Base-by-base conservation (phyloP, 2,888 invertebrate species). In the Acronicta alni region DNA sequence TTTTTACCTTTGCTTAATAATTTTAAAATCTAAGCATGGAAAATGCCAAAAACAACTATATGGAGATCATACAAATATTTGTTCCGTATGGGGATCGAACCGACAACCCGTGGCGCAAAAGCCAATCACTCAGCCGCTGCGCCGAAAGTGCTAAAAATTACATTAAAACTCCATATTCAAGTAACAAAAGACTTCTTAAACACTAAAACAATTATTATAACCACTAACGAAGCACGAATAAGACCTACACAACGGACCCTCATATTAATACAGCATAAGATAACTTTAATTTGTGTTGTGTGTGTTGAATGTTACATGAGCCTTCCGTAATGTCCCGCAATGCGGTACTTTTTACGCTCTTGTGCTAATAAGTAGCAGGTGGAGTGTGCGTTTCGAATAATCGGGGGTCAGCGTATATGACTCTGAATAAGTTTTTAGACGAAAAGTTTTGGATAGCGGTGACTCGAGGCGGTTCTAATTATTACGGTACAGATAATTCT, bases 281-380 rank as follows among this genome's bases (percentile, higher is more conserved):
- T 83, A 77, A 77, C 77, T 82, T 80, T 79, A 83, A 83, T 83
- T 83, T 81, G 69, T 72, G 67, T 70, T 76, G 72, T 75, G 74
- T 75, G 75, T 67, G 68, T 61, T 82, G 82, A 83, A 83, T 83
- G 75, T 75, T 67, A 74, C 80, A 83, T 83, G 77, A 82, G 82
- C 1, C 37, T 44, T 41, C 32, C 52, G 53, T 67, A 65, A 61
- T 65, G 64, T 52, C 64, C 68, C 84, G 83, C 83, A 83, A 46
- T 83, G 83, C 83, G 83, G 75, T 62, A 80, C 67, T 76, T 79
- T 80, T 80, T 79, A 67, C 65, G 52, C 46, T 53, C 32, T 52
- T 14, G 51, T 41, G 44, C 51, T 75, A 70, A 76, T 78, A 76
- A 72, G 56, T 51, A 54, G 47, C 78, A 75, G 79, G 76, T 58